Percentiles rank a stretch among this genome's conserved stretches.
These are phyloP conservation scores for Turritopsis dohrnii DNA, from an alignment of 30 jellyfish, hydroid and myxozoan species.

Conservation along the genomic window DNA sequence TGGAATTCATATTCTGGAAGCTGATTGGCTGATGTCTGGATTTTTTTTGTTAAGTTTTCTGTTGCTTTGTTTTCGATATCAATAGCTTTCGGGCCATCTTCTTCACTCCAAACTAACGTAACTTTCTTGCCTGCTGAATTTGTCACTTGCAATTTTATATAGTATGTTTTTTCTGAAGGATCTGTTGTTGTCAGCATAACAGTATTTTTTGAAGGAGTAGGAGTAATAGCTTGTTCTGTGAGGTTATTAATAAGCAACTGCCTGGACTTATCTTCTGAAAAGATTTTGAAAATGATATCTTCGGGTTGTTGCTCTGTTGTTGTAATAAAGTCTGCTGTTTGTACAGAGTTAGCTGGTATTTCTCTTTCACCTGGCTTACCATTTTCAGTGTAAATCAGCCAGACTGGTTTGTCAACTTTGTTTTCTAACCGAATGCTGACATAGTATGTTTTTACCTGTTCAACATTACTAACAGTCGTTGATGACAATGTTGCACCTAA, in stretches of 20 bases:
- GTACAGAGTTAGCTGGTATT: constrained; percentile 38
- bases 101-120: constrained; percentile 90
- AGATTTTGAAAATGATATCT: constrained; percentile 24
- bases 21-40: constrained; percentile 33
- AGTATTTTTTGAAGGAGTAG: constrained; percentile 11
- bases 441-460: constrained; percentile 12
- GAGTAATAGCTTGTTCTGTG: constrained; percentile 8
- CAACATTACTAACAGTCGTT: not conserved
- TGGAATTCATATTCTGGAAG: constrained; percentile 75
- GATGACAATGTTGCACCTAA: not conserved
- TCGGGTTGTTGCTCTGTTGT: constrained; percentile 28
- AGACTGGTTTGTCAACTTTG: constrained; percentile 17
- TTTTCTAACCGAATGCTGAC: constrained; percentile 33
- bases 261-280: not conserved
- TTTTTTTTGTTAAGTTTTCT: constrained; percentile 48
- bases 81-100: constrained; percentile 56
- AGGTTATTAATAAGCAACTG: constrained; percentile 19
- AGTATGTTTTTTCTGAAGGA: constrained; percentile 15
- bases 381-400: constrained; percentile 21
- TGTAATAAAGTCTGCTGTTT: constrained; percentile 33
- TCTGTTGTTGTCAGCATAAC: not conserved
- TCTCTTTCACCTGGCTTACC: constrained; percentile 31
- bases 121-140: constrained; percentile 92
- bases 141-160: constrained; percentile 60
- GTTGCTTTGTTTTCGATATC: constrained; percentile 73